Evolutionary conservation across 2,888 invertebrate genomes (phyloP), one percentile per base, ranked within the genome.

Genomic region (Drosophila prostipennis): DNA sequence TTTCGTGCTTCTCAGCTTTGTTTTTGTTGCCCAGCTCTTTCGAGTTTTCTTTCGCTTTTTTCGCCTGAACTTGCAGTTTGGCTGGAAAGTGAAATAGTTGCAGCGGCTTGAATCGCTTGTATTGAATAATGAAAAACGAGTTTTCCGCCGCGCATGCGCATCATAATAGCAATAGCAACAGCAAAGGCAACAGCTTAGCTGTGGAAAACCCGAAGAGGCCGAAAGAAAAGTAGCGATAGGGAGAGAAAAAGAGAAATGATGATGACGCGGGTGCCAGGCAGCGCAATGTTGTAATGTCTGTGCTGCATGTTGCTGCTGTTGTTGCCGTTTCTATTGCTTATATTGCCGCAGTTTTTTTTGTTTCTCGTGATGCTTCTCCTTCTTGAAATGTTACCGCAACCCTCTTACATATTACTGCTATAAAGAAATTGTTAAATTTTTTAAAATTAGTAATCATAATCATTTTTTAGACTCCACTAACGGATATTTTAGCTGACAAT

Each of bases 71-170:
- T 84, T 84, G 85, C 77, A 55, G 61, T 63, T 70, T 61, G 70
- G 79, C 79, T 65, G 83, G 83, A 83, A 80, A 80, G 85, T 80
- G 79, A 81, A 64, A 79, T 76, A 79, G 78, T 78, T 46, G 53
- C 71, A 59, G 69, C 65, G 68, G 72, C 76, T 34, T 2, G 32
- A 34, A 10, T 32, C 19, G 63, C 63, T 43, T 64, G 78, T 77
- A 85, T 87, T 87, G 87, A 87, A 76, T 88, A 87, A 87, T 83
- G 83, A 63, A 80, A 87, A 87, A 87, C 88, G 67, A 83, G 88
- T 87, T 87, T 82, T 87, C 79, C 87, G 77, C 78, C 69, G 77
- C 77, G 77, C 80, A 74, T 78, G 85, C 83, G 76, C 76, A 77
- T 79, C 80, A 80, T 63, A 72, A 45, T 70, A 77, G 36, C 77